Evolutionary conservation across 2,888 invertebrate genomes (phyloP).

Genomic region (Latrodectus hesperus): DNA sequence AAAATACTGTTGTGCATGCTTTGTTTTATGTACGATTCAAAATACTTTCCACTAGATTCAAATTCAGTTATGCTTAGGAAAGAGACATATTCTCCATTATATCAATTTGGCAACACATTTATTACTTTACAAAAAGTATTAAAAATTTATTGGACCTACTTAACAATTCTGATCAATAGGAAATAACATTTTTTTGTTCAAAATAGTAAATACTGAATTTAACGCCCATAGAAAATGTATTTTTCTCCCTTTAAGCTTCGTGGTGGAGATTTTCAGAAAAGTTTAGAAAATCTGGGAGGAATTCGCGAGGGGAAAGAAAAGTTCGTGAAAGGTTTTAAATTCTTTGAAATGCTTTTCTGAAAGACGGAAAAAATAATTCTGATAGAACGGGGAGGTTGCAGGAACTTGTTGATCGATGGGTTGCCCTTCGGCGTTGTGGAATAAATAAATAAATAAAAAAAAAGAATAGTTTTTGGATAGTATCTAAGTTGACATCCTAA

Average conservation of each 20-base stretch:
- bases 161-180: no score
- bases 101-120: no score
- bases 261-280: background rate
- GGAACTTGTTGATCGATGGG: constrained; percentile 44
- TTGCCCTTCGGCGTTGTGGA: constrained; percentile 1
- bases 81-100: no score
- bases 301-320: background rate
- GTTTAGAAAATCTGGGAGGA: background rate
- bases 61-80: no score
- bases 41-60: no score
- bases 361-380: background rate
- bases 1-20: no score
- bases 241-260: background rate
- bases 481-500: constrained; percentile 26
- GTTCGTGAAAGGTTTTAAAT: background rate
- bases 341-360: background rate
- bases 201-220: background rate
- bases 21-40: no score
- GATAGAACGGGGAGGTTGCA: constrained; percentile 12
- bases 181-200: no score
- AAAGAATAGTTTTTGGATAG: background rate
- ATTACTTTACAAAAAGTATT: no score
- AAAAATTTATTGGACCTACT: no score
- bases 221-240: background rate
- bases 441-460: constrained; percentile 23